phyloP scores from a whole-genome alignment of 2,113 vertebrate genomes.

The Chionis minor region DNA sequence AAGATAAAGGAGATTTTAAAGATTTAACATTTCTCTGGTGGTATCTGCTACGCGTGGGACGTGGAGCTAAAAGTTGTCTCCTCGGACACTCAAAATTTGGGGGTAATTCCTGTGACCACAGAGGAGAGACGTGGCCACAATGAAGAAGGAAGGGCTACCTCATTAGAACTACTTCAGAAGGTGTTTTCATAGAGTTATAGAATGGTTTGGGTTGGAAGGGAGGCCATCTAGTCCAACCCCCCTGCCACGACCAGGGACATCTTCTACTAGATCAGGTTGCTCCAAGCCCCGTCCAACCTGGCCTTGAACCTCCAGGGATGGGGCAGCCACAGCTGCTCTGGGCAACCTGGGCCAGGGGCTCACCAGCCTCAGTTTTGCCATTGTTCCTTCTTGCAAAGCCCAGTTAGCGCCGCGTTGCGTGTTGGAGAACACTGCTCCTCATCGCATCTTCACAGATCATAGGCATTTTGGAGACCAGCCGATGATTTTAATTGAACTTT shows the following conservation, averaged over 20 bases:
- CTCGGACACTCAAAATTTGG: background rate
- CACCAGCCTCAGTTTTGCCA: background rate
- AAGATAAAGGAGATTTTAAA: background rate
- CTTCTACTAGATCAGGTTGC: rapidly evolving
- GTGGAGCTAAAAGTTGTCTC: background rate
- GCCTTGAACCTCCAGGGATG: background rate
- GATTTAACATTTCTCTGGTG: rapidly evolving
- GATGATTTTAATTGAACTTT: background rate
- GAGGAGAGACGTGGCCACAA: background rate
- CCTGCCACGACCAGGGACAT: background rate
- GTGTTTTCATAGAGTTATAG: rapidly evolving
- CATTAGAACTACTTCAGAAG: background rate
- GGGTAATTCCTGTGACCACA: background rate
- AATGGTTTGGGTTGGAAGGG: background rate
- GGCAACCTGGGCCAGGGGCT: rapidly evolving
- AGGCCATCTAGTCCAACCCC: no score
- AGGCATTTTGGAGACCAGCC: background rate
- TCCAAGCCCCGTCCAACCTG: background rate
- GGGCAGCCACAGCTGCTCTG: background rate
- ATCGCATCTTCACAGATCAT: rapidly evolving
- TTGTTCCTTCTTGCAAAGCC: background rate
- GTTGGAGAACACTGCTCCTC: rapidly evolving
- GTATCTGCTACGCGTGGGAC: background rate
- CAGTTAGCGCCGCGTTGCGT: rapidly evolving
- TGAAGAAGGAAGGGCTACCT: background rate